Percentiles rank a stretch among this genome's conserved stretches.
Evolutionary conservation across 2,797 vertebrate genomes (phyloP).

Genomic region (Jordanella pulchra): DNA sequence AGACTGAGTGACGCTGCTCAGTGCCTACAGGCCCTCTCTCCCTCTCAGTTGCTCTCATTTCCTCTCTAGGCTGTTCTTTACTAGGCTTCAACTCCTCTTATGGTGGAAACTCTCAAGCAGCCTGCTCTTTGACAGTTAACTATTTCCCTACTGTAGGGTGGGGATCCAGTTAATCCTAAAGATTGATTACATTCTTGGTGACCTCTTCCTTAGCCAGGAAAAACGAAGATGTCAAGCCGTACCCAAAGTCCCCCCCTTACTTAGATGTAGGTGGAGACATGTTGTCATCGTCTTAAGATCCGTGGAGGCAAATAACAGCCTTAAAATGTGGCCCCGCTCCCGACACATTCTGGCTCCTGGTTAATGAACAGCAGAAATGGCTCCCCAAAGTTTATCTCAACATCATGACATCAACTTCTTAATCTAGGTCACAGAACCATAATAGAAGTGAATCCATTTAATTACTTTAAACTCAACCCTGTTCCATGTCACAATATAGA

Average conservation of each 20-base stretch:
- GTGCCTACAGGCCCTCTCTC: slow-evolving; percentile 62
- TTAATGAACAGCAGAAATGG: neutral
- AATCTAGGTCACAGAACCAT: neutral
- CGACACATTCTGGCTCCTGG: slow-evolving; percentile 30
- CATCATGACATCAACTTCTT: neutral
- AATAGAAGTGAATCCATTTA: too few species aligned
- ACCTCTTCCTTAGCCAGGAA: slow-evolving; percentile 35
- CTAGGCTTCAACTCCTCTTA: slow-evolving; percentile 54
- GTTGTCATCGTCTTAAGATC: slow-evolving; percentile 19
- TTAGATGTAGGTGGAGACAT: slow-evolving; percentile 19
- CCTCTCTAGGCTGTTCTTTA: slow-evolving; percentile 56
- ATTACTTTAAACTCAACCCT: too few species aligned
- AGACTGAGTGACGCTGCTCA: slow-evolving; percentile 71
- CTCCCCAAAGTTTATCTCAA: neutral
- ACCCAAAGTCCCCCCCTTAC: slow-evolving; percentile 37
- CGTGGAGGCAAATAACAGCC: slow-evolving; percentile 20
- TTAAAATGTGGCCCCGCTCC: slow-evolving; percentile 30
- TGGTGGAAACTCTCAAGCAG: slow-evolving; percentile 57
- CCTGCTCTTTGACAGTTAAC: slow-evolving; percentile 30
- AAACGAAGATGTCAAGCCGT: slow-evolving; percentile 17
- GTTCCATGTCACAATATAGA: too few species aligned
- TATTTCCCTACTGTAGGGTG: slow-evolving; percentile 19
- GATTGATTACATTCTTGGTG: slow-evolving; percentile 27
- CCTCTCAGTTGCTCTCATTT: slow-evolving; percentile 56
- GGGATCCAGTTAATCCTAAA: slow-evolving; percentile 18